A percentile compares a stretch with the other conserved stretches of the same genome.
phyloP scores from a whole-genome alignment of 2,888 invertebrate species.

The Silvanus unidentatus region DNA sequence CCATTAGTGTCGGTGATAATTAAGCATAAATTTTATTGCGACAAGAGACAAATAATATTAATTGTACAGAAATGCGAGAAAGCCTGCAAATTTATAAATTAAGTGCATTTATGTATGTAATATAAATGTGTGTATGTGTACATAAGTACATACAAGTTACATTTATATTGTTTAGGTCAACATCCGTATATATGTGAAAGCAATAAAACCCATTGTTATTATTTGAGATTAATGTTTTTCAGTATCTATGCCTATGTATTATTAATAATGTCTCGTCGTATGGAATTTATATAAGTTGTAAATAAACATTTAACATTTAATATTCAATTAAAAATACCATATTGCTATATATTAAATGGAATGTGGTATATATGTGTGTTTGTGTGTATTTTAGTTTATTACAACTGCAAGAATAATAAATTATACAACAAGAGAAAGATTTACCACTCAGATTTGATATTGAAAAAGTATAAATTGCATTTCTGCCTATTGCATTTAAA shows the following conservation, averaged over 20 bases:
- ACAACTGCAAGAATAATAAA: slow-evolving; percentile 3
- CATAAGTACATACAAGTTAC: too few relatives aligned
- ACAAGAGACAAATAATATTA: too few relatives aligned
- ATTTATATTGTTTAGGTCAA: slow-evolving; percentile 2
- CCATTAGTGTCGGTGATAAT: too few relatives aligned
- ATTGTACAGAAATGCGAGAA: too few relatives aligned
- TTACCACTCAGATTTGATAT: slow-evolving; percentile 5
- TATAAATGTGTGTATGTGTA: too few relatives aligned
- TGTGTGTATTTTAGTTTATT: slow-evolving; percentile 6
- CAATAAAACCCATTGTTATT: slow-evolving; percentile 5
- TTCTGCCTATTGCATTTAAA: neutral
- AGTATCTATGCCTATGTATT: slow-evolving; percentile 4
- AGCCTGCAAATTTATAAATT: too few relatives aligned
- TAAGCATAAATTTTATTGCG: too few relatives aligned
- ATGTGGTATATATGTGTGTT: slow-evolving; percentile 1
- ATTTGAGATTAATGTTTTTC: slow-evolving; percentile 4
- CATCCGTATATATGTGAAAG: slow-evolving; percentile 2
- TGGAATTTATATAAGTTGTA: slow-evolving; percentile 6
- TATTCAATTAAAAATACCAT: slow-evolving; percentile 7
- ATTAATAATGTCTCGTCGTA: slow-evolving; percentile 4
- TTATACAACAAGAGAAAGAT: slow-evolving; percentile 3
- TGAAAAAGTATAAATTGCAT: slow-evolving; percentile 1
- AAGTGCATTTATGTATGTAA: too few relatives aligned
- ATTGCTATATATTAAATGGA: slow-evolving; percentile 6
- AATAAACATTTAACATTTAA: slow-evolving; percentile 6